These are phyloP conservation scores for Drosophila yakuba DNA, from an alignment of 1,140 invertebrate species.

Conservation along the genomic window DNA sequence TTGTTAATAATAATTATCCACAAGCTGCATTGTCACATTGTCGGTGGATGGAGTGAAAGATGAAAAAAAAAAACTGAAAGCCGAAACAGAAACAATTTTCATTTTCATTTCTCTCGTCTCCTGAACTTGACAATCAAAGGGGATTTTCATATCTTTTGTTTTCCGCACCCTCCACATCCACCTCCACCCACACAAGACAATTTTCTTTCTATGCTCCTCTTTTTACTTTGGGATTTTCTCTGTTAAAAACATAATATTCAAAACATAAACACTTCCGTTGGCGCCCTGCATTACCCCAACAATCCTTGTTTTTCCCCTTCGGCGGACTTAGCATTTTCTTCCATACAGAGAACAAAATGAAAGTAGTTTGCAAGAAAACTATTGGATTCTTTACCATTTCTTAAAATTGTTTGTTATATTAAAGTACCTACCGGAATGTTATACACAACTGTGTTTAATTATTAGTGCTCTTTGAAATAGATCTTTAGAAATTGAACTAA, in stretches of 20 bases:
- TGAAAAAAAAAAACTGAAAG: constrained; percentile 7
- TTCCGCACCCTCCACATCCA: constrained; percentile 4
- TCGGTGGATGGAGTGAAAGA: constrained; percentile 35
- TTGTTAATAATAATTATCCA: constrained; percentile 68
- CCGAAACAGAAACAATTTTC: constrained; percentile 53
- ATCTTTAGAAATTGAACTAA: not conserved
- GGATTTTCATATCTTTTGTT: constrained; percentile 69
- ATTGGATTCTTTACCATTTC: too few species aligned
- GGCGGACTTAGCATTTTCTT: constrained; percentile 9
- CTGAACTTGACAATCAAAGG: constrained; percentile 79
- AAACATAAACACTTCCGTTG: constrained; percentile 75
- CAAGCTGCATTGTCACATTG: constrained; percentile 59
- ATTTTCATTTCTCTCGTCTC: constrained; percentile 57
- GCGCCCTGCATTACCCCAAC: constrained; percentile 35
- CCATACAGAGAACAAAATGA: not conserved
- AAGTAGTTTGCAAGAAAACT: not conserved
- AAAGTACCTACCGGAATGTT: too few species aligned
- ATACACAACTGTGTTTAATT: too few species aligned
- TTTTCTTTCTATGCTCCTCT: constrained; percentile 14
- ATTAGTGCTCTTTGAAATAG: too few species aligned
- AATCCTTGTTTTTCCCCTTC: constrained; percentile 18
- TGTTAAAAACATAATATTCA: constrained; percentile 58
- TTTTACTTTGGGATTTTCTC: constrained; percentile 30
- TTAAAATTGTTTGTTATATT: too few species aligned
- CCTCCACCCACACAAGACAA: constrained; percentile 26